Base-by-base conservation (phyloP, 2,888 invertebrate genomes). In the Cybosia mesomella region DNA sequence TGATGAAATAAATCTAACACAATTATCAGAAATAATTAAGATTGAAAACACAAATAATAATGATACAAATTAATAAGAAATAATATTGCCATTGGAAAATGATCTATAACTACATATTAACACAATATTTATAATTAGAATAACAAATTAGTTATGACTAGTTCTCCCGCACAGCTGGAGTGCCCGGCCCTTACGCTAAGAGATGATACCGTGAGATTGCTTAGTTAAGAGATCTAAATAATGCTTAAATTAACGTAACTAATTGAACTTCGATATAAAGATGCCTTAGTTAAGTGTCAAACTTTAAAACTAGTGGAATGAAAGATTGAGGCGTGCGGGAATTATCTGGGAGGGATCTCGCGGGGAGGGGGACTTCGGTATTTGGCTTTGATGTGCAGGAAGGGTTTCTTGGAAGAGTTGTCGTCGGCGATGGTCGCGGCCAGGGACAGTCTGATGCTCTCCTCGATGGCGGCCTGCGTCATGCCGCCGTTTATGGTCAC, bases 341-440 rank as follows among this genome's bases (percentile, higher is more conserved):
- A 70, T 94, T 95, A 95, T 95, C 95, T 95, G 69, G 96, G 95
- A 62, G 97, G 96, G 53, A 95, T 94, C 86, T 95, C 95, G 63
- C 96, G 90, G 80, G 96, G 96, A 73, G 96, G 96, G 67, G 96
- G 96, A 91, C 96, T 97, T 83, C 97, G 95, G 89, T 97, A 97
- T 90, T 97, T 97, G 89, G 96, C 96, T 85, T 96, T 96, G 86
- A 97, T 97, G 93, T 97, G 97, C 81, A 97, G 93, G 90, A 96
- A 97, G 77, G 95, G 94, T 80, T 95, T 94, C 83, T 95, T 95
- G 72, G 92, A 78, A 58, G 86, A 85, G 69, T 82, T 87, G 72
- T 90, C 86, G 77, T 92, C 92, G n/a, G 87, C 90, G 71, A 94
- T 90, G 75, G 76, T 86, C 57, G 94, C 95, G 34, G 92, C 93